Percentiles rank a stretch among this genome's conserved stretches.
phyloP scores from a whole-genome alignment of 2,888 invertebrate genomes.

The Sisyra nigra region DNA sequence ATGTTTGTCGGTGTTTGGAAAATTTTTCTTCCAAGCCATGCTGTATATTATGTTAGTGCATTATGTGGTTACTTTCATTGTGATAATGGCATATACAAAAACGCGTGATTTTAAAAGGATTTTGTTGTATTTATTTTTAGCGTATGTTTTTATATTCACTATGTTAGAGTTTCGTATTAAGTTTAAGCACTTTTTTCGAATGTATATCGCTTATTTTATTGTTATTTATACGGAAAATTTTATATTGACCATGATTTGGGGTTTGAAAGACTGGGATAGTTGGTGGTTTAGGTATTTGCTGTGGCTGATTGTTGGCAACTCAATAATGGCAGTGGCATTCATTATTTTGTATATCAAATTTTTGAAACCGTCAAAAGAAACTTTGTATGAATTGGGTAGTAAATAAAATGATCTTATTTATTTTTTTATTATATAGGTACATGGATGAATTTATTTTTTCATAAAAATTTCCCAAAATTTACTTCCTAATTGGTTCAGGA shows the following conservation, averaged over 20 bases:
- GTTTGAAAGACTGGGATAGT: slow-evolving; percentile 34
- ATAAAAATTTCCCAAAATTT: too few species aligned
- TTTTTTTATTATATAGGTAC: too few species aligned
- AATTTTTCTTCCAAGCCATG: slow-evolving; percentile 44
- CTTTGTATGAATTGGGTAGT: slow-evolving; percentile 15
- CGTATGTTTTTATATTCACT: slow-evolving; percentile 57
- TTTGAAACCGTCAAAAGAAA: slow-evolving; percentile 38
- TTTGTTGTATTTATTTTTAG: slow-evolving; percentile 51
- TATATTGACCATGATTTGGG: slow-evolving; percentile 56
- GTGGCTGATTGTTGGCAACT: slow-evolving; percentile 40
- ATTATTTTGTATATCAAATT: slow-evolving; percentile 45
- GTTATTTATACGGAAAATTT: slow-evolving; percentile 50
- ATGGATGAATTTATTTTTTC: too few species aligned
- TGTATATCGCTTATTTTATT: slow-evolving; percentile 50
- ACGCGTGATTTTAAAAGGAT: slow-evolving; percentile 33
- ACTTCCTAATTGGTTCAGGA: too few species aligned
- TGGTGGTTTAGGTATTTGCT: slow-evolving; percentile 59
- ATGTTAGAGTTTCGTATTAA: slow-evolving; percentile 65
- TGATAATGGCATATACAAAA: slow-evolving; percentile 47
- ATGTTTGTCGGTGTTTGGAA: slow-evolving; percentile 49
- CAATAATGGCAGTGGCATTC: slow-evolving; percentile 39
- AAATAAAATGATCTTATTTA: too few species aligned
- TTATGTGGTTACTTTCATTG: slow-evolving; percentile 45
- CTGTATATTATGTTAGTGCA: slow-evolving; percentile 43
- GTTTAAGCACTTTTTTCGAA: slow-evolving; percentile 53